Evolutionary conservation across 2,797 vertebrate species (phyloP), one percentile per base, ranked within the genome.

Genomic region (Poeciliopsis infans): DNA sequence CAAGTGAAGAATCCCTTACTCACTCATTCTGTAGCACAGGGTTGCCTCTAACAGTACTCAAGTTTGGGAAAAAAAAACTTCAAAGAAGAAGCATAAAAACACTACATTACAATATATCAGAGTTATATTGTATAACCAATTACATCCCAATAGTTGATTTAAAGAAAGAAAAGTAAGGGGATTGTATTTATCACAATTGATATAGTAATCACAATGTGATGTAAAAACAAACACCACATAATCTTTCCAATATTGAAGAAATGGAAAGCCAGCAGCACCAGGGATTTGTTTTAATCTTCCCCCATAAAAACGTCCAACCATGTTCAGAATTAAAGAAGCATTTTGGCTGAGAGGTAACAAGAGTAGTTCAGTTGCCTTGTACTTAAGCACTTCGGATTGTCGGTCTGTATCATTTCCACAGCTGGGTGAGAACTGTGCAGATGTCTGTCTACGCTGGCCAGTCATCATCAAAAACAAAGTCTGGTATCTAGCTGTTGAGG

Each of bases 361-460:
- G 13, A 64, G 59, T 64, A 39, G 33, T 39, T 66, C 61, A 36
- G 33, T 39, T 66, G 61, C 61, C 33, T 66, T 66, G 16, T 2
- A 66, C 16, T 36, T 66, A 66, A 66, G 7, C 61, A 66, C 61
- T 66, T 39, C 0, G 61, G 18, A 10, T 66, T 39, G 31, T 39
- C 33, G 0, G 77, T 41, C 39, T 86, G 77, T 78, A 82, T 46
- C n/a, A 25, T 72, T 71, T 78, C 53, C 55, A 71, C 82, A 87
- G 76, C 57, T 79, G 87, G 88, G 82, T 80, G 85, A 76, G 77
- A 80, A n/a, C 69, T 71, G 41, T 61, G 53, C 85, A 79, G 76
- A 89, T 85, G 76, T 72, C 33, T 20, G 49, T 28, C 75, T 82
- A 90, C 86, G 69, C 73, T 11, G 41, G 66, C 4, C 66, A 16